Percentiles rank a stretch among this genome's conserved stretches.
Conservation (phyloP, 2,888 invertebrate genomes). For the Volucella inflata region DNA sequence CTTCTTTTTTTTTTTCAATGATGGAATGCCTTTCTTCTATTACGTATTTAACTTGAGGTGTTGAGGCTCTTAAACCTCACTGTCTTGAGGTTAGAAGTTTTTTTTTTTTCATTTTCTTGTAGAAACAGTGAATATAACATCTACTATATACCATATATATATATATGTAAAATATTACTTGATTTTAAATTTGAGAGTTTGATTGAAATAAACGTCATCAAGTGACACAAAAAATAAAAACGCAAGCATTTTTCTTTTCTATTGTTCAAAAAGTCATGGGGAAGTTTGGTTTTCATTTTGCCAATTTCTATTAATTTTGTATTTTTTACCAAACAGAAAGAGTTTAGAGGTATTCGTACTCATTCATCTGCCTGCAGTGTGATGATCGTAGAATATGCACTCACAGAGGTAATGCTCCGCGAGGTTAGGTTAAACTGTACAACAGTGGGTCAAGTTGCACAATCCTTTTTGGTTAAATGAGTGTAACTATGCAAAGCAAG, state of each 20-base stretch:
- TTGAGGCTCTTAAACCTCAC: neutral
- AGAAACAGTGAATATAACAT: slow-evolving; percentile 31
- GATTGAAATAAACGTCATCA: slow-evolving; percentile 64
- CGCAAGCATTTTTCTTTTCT: neutral
- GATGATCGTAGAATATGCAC: no score
- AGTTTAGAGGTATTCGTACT: no score
- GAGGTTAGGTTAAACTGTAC: no score
- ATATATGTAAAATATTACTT: slow-evolving; percentile 52
- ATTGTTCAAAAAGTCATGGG: neutral
- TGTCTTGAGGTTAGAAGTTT: slow-evolving; percentile 7
- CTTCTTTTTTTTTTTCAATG: slow-evolving; percentile 15
- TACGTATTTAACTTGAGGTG: slow-evolving; percentile 3
- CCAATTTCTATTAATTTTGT: no score
- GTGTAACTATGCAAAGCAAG: no score
- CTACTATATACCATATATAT: slow-evolving; percentile 8
- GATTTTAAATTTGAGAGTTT: slow-evolving; percentile 50
- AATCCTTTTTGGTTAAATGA: no score
- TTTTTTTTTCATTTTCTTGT: slow-evolving; percentile 17
- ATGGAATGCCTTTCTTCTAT: neutral
- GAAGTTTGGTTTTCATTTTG: neutral
- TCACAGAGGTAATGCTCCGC: no score
- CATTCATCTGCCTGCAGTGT: no score
- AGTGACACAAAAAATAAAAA: slow-evolving; percentile 43
- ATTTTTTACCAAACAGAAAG: no score
- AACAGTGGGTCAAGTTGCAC: no score